These are phyloP conservation scores for Sandelia bainsii DNA, from an alignment of 2,797 vertebrate species.

Conservation along the genomic window DNA sequence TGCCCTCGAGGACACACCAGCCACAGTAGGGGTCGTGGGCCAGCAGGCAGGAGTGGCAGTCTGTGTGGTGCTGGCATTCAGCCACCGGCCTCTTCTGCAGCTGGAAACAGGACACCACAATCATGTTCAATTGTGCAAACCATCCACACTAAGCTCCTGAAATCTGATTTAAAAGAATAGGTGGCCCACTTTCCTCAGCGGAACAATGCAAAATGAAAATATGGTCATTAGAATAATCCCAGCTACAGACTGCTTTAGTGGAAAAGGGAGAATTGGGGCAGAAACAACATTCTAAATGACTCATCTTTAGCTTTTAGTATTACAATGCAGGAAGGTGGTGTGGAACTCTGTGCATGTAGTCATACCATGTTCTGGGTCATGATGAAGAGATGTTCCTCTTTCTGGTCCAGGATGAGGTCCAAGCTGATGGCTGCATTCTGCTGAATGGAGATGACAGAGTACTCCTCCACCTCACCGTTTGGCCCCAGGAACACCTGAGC, in stretches of 20 bases:
- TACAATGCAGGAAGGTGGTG: not conserved
- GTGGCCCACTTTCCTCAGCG: slow-evolving; percentile 55
- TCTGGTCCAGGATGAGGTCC: slow-evolving; percentile 92
- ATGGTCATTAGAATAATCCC: slow-evolving; percentile 59
- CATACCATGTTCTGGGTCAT: slow-evolving; percentile 92
- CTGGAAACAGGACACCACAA: slow-evolving; percentile 78
- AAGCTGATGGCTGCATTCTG: slow-evolving; percentile 87
- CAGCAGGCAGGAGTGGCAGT: slow-evolving; percentile 92
- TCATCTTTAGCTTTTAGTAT: slow-evolving; percentile 8
- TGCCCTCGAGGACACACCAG: slow-evolving; percentile 96
- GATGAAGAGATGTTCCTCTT: slow-evolving; percentile 91
- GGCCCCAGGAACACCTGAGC: slow-evolving; percentile 91
- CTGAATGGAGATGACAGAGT: slow-evolving; percentile 87
- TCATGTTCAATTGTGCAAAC: slow-evolving; percentile 47
- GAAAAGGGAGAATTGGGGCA: slow-evolving; percentile 40
- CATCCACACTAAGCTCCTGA: slow-evolving; percentile 41
- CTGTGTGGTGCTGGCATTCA: slow-evolving; percentile 89
- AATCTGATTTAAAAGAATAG: slow-evolving; percentile 66
- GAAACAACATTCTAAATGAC: slow-evolving; percentile 27
- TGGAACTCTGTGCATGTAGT: not conserved
- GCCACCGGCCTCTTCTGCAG: slow-evolving; percentile 93
- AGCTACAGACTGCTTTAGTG: slow-evolving; percentile 7
- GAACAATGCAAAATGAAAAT: slow-evolving; percentile 64
- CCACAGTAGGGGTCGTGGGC: slow-evolving; percentile 95
- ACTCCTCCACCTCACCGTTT: slow-evolving; percentile 86